A percentile compares a stretch with the other conserved stretches of the same genome.
These are phyloP conservation scores for Felis chaus DNA, from an alignment of 2,113 vertebrate species.

Conservation along the genomic window DNA sequence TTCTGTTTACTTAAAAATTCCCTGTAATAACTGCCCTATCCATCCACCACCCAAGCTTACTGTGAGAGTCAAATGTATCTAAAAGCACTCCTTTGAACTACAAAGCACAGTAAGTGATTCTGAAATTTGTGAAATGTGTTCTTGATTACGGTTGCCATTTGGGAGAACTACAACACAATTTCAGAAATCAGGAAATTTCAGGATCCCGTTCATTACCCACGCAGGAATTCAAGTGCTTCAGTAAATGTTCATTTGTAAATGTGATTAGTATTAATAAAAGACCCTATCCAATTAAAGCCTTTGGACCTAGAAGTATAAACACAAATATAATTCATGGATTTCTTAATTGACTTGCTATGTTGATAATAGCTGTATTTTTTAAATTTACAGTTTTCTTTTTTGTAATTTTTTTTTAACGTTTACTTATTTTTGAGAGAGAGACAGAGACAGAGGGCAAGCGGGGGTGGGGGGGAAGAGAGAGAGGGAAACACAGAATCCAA, in stretches of 20 bases:
- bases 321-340: background rate
- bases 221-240: background rate
- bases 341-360: background rate
- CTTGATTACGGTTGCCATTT: background rate
- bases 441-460: too few species aligned
- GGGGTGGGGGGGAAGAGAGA: too few species aligned
- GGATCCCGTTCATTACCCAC: background rate
- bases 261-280: background rate
- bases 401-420: too few species aligned
- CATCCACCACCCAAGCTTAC: background rate
- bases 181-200: background rate
- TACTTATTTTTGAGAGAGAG: too few species aligned
- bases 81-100: background rate
- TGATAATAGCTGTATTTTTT: background rate
- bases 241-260: background rate
- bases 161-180: background rate
- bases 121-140: background rate
- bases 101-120: slow-evolving; percentile 23
- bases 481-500: too few species aligned
- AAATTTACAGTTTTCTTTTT: background rate
- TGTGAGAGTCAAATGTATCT: background rate
- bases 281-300: background rate
- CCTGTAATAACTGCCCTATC: background rate
- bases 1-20: slow-evolving; percentile 13
- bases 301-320: background rate